phyloP scores from a whole-genome alignment of 2,888 invertebrate genomes.

The Galeruca laticollis region DNA sequence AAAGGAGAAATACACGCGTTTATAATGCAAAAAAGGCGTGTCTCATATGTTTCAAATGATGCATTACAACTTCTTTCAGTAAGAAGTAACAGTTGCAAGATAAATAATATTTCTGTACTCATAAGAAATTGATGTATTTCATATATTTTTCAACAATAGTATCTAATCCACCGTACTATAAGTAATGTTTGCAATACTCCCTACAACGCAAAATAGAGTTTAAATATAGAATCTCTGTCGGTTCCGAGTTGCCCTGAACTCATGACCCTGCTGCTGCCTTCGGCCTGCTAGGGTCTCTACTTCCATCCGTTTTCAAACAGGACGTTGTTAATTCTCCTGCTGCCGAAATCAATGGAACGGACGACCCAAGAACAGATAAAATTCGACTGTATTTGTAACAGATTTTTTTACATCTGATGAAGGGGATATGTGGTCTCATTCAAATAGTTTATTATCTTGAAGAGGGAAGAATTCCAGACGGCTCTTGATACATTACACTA shows the following conservation, averaged over 20 bases:
- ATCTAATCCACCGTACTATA: constrained; percentile 1
- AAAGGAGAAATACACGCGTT: too few relatives aligned
- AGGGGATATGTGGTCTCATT: constrained; percentile 27
- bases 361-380: constrained; percentile 14
- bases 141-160: too few relatives aligned
- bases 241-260: constrained; percentile 51
- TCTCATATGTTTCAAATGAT: too few relatives aligned
- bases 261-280: constrained; percentile 53
- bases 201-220: constrained; percentile 35
- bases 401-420: constrained; percentile 3
- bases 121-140: too few relatives aligned
- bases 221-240: constrained; percentile 55
- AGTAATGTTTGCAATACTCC: constrained; percentile 15
- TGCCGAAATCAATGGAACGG: constrained; percentile 35
- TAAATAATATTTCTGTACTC: too few relatives aligned
- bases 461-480: constrained; percentile 12
- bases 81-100: too few relatives aligned
- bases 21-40: too few relatives aligned
- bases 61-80: too few relatives aligned
- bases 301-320: constrained; percentile 49
- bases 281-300: constrained; percentile 28
- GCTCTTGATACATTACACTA: background rate
- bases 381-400: constrained; percentile 17
- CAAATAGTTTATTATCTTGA: constrained; percentile 15
- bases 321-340: constrained; percentile 48